Conservation (phyloP, 2,797 vertebrate genomes). For the Micrastur ruficollis region DNA sequence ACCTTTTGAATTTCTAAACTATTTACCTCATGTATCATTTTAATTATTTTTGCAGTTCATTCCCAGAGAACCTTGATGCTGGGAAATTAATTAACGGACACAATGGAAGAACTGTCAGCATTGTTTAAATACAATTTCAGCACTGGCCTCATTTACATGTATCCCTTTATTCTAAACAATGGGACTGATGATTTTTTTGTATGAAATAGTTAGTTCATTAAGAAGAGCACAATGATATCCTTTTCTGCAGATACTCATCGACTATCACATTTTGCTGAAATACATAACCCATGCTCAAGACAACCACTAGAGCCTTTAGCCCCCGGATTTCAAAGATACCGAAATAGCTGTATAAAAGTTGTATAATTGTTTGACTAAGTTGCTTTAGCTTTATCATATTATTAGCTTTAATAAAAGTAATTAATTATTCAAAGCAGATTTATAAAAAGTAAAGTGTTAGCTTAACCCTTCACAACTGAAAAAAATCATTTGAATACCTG, state of each 20-base stretch:
- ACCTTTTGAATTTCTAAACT: constrained; percentile 74
- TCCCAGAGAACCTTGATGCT: constrained; percentile 74
- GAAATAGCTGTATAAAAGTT: neutral
- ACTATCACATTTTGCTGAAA: constrained; percentile 59
- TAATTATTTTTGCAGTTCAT: constrained; percentile 80
- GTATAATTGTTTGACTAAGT: neutral
- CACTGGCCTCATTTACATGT: constrained; percentile 68
- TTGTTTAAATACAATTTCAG: constrained; percentile 67
- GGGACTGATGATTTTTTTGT: constrained; percentile 41
- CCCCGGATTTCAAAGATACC: neutral
- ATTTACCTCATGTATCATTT: constrained; percentile 80
- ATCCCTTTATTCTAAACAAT: constrained; percentile 70
- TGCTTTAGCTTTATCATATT: neutral
- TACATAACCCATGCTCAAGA: constrained; percentile 1
- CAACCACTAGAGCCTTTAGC: constrained; percentile 22
- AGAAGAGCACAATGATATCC: constrained; percentile 58
- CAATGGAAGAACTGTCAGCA: constrained; percentile 75
- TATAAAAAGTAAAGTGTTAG: neutral
- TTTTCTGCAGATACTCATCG: constrained; percentile 61
- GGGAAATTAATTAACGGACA: constrained; percentile 82
- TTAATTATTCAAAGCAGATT: neutral
- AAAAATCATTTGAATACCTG: neutral
- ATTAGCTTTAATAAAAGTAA: neutral
- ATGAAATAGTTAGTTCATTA: constrained; percentile 71
- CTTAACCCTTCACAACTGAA: neutral